Evolutionary conservation across 2,888 invertebrate genomes (phyloP).

Genomic region (Eubasilissa splendida): DNA sequence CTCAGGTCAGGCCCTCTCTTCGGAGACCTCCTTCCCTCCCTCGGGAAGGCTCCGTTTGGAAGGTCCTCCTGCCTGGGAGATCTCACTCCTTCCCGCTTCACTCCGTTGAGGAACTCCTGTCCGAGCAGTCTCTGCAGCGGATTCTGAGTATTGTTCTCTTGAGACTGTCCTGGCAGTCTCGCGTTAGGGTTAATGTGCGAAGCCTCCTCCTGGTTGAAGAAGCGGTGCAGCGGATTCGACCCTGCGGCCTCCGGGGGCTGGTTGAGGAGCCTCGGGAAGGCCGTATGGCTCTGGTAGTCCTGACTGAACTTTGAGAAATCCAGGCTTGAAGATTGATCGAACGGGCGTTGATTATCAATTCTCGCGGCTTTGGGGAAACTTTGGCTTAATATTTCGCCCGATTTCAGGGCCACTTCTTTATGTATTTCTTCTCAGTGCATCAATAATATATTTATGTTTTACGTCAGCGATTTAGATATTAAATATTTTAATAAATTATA

Average conservation of each 20-base stretch:
- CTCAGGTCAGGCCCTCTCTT: conserved; percentile 46
- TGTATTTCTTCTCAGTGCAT: conserved; percentile 30
- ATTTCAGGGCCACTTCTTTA: conserved; percentile 27
- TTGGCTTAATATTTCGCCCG: conserved; percentile 36
- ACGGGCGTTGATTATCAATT: conserved; percentile 53
- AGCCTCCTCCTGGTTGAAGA: conserved; percentile 46
- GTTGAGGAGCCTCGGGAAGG: conserved; percentile 71
- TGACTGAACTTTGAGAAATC: conserved; percentile 59
- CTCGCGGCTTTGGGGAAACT: conserved; percentile 44
- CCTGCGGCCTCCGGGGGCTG: conserved; percentile 61
- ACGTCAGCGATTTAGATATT: background rate
- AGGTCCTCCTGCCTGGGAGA: conserved; percentile 41
- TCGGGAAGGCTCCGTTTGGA: conserved; percentile 59
- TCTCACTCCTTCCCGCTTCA: conserved; percentile 34
- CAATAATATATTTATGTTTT: background rate
- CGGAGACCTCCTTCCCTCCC: conserved; percentile 38
- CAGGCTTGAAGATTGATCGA: conserved; percentile 57
- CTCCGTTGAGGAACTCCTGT: conserved; percentile 50
- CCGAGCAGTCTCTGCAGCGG: conserved; percentile 54
- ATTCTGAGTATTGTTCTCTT: conserved; percentile 44
- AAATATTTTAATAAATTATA: background rate
- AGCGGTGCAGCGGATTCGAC: conserved; percentile 50
- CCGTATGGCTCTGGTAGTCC: conserved; percentile 60
- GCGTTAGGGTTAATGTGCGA: conserved; percentile 49
- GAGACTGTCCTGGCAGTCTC: conserved; percentile 52